Percentiles rank a stretch among this genome's conserved stretches.
phyloP scores from a whole-genome alignment of 2,888 invertebrate species.

The Drosophila quinaria region DNA sequence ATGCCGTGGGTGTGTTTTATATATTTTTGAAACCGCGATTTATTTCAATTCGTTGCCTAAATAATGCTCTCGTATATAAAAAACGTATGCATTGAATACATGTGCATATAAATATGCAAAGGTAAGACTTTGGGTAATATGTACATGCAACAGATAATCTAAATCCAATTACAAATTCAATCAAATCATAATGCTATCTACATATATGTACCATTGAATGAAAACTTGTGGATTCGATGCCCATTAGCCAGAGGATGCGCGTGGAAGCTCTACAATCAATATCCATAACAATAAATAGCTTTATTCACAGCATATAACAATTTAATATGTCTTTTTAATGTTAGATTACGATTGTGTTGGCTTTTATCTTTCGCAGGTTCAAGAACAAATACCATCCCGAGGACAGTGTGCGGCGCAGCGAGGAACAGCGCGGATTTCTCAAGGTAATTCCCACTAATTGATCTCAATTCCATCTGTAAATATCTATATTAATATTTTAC shows the following conservation, averaged over 20 bases:
- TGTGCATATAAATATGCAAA: slow-evolving; percentile 71
- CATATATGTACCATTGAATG: slow-evolving; percentile 22
- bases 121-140: slow-evolving; percentile 85
- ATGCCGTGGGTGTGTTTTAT: slow-evolving; percentile 84
- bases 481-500: slow-evolving; percentile 58
- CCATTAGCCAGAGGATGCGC: slow-evolving; percentile 32
- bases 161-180: slow-evolving; percentile 18
- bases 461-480: neutral
- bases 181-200: slow-evolving; percentile 8
- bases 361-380: slow-evolving; percentile 91
- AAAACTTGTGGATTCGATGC: slow-evolving; percentile 28
- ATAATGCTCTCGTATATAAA: slow-evolving; percentile 40
- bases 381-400: slow-evolving; percentile 99
- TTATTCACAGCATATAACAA: neutral
- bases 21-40: slow-evolving; percentile 83
- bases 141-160: slow-evolving; percentile 49
- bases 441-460: slow-evolving; percentile 87
- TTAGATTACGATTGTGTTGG: neutral
- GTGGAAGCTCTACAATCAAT: slow-evolving; percentile 5
- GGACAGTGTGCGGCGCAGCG: slow-evolving; percentile 95
- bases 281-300: slow-evolving; percentile 2
- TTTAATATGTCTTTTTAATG: neutral
- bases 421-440: slow-evolving; percentile 92
- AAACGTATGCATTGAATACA: slow-evolving; percentile 45
- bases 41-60: slow-evolving; percentile 83